Evolutionary conservation across 2,113 vertebrate genomes (phyloP), one percentile per base, ranked within the genome.

Genomic region (Reinhardtius hippoglossoides): DNA sequence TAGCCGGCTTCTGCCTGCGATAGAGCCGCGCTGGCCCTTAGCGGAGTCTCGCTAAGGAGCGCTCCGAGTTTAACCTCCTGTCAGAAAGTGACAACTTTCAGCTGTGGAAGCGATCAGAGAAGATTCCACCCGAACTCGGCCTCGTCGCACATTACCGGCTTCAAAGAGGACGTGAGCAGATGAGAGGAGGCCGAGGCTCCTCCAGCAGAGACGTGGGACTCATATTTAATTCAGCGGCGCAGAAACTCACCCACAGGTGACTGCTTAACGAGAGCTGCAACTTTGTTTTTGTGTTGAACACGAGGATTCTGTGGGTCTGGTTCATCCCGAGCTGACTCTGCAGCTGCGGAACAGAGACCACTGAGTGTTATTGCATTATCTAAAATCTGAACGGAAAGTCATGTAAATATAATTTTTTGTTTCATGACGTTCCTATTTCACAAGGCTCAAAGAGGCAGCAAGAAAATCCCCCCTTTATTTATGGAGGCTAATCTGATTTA

Each of bases 201-300:
- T 10, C 40, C 40, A 42, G 40, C 40, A 42, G 40, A 42, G 40
- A 42, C 3, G 13, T 13, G 40, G 12, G 40, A 42, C 40, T 52
- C 63, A 74, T 60, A 80, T 85, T 83, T 88, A 84, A 91, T 89
- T 84, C 76, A 85, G 83, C 73, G 56, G 74, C 2, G 69, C 72
- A 70, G 78, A 66, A 67, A 56, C 78, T 74, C 71, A 80, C 76
- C 75, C 75, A 74, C 54, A 78, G 71, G 71, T 83, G 62, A 57
- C 14, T 74, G 68, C 78, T 78, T 82, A 82, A 87, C 88, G 80
- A 46, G 71, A 86, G 74, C 61, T 71, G 74, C 74, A 81, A 73
- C 80, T 87, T 75, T 81, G 82, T 79, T 80, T 81, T 67, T 37
- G 66, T 76, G 71, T 80, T 58, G 57, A 84, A 86, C 81, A 82